Base-by-base conservation (phyloP, 2,797 vertebrate genomes). In the Hephaestus fuliginosus region DNA sequence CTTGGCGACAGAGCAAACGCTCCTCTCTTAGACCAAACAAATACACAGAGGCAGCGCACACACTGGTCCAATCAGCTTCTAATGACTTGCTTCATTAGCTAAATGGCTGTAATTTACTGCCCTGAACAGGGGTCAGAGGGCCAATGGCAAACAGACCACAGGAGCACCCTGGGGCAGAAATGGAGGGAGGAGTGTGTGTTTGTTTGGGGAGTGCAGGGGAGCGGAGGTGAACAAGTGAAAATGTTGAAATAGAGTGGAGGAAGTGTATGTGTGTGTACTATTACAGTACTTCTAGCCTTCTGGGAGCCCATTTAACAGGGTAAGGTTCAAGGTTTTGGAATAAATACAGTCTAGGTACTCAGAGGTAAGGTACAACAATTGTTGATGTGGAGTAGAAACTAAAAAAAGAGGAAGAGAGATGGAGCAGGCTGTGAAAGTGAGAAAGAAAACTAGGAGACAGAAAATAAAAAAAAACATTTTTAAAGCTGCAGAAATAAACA, bases 1-100 rank as follows among this genome's bases (percentile, higher is more conserved):
- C 83, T 88, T 91, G 78, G 75, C 70, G 43, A 85, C 76, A 68
- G 78, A 76, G 81, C 75, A 68, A 83, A 89, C 22, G 60, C 61
- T 79, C 70, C 44, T 81, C 74, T 72, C 67, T 28, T 52, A 76
- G 83, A 90, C 74, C 78, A 90, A 91, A 93, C 86, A 93, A 89
- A 92, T 76, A 93, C 75, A 88, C 33, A 3, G 5, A 72, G n/a
- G 64, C 25, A 2, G 58, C 30, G 18, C 58, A 76, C 76, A 85
- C 80, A 80, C 78, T 0, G 41, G 64, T 63, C 83, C 76, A 91
- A 93, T 93, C 92, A 91, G 76, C 79, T 84, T 74, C 86, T 89
- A 93, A 94, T 89, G 84, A 93, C 81, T 85, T 49, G 83, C 82
- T 91, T 94, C 92, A 95, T 95, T 93, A 92, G 89, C 89, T 93